A percentile compares a stretch with the other conserved stretches of the same genome.
Conservation (phyloP, 2,797 vertebrate species). For the Tympanoctomys barrerae region DNA sequence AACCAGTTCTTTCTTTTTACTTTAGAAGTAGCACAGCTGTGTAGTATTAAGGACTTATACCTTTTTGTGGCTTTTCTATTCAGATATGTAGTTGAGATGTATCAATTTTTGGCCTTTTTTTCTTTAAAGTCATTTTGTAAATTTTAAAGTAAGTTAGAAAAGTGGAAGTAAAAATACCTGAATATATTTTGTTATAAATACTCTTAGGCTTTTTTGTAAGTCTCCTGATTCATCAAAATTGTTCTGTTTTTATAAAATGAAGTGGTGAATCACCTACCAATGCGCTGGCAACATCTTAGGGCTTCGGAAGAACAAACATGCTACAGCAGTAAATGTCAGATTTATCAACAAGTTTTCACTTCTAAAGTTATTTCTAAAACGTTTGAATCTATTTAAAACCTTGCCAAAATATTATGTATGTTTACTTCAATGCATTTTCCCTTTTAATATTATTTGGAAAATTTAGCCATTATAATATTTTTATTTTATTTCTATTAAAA, state of each 20-base stretch:
- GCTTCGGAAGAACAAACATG: background rate
- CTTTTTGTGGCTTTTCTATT: background rate
- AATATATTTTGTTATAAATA: background rate
- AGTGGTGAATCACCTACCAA: background rate
- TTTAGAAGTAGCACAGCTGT: background rate
- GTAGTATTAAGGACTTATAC: background rate
- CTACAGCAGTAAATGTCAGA: background rate
- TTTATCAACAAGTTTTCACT: background rate
- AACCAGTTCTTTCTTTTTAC: background rate
- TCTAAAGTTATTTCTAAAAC: constrained; percentile 26
- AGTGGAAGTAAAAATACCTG: constrained; percentile 10
- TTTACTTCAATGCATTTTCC: background rate
- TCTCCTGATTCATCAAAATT: constrained; percentile 4
- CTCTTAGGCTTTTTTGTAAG: background rate
- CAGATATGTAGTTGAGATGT: background rate
- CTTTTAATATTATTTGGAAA: constrained; percentile 43
- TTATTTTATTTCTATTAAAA: constrained; percentile 2
- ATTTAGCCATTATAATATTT: background rate
- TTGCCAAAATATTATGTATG: background rate
- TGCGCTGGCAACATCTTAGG: background rate
- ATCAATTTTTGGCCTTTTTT: background rate
- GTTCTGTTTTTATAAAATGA: constrained; percentile 26
- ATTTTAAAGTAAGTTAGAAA: constrained; percentile 40
- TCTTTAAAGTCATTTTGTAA: background rate
- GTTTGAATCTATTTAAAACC: background rate